Percentiles rank a stretch among this genome's conserved stretches.
These are phyloP conservation scores for Perccottus glenii DNA, from an alignment of 2,113 vertebrate species.

Conservation along the genomic window DNA sequence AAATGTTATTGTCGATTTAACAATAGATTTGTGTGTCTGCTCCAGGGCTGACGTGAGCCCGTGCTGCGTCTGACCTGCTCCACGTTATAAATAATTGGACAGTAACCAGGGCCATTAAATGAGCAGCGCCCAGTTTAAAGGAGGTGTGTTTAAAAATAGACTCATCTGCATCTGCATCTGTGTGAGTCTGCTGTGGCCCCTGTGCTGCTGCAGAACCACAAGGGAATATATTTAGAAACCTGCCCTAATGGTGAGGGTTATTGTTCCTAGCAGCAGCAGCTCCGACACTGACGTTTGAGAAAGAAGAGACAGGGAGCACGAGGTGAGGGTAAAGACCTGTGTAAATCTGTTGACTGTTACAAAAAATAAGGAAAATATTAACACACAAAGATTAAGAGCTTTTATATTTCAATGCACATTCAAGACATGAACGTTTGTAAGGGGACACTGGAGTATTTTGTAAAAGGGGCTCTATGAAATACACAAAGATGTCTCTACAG, in stretches of 20 bases:
- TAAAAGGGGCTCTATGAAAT: too few species aligned
- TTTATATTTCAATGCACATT: too few species aligned
- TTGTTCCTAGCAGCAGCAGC: conserved; percentile 23
- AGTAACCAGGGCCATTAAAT: conserved; percentile 12
- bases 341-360: not conserved
- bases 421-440: too few species aligned
- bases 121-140: not conserved
- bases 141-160: conserved; percentile 36
- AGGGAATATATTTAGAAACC: not conserved
- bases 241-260: conserved; percentile 36
- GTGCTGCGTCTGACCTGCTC: too few species aligned
- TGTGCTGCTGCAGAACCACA: not conserved
- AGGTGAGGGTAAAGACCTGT: not conserved
- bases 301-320: not conserved
- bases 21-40: too few species aligned
- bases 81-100: conserved; percentile 54
- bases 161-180: not conserved
- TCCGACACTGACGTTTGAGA: conserved; percentile 6
- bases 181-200: conserved; percentile 7
- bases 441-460: too few species aligned
- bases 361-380: too few species aligned
- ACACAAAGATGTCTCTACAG: too few species aligned
- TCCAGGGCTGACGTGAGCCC: too few species aligned
- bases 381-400: too few species aligned
- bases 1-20: too few species aligned